Conservation (phyloP, 2,888 invertebrate genomes). For the Acanthosoma haemorrhoidale region DNA sequence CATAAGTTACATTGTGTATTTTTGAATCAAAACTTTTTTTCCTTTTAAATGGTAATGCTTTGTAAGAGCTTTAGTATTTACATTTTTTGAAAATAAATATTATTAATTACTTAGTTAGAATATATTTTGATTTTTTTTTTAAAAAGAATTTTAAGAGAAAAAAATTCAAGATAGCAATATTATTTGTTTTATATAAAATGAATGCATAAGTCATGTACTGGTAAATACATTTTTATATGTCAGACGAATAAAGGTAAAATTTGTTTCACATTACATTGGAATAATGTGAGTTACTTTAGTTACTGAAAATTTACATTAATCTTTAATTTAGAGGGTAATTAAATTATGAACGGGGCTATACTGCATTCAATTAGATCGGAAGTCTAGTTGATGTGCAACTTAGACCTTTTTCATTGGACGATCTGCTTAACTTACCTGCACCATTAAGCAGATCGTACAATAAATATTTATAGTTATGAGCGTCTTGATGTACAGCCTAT, state of each 20-base stretch:
- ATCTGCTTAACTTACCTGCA: constrained; percentile 23
- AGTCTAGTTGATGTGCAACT: constrained; percentile 36
- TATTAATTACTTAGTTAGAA: background rate
- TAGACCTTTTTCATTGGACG: constrained; percentile 32
- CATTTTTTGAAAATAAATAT: background rate
- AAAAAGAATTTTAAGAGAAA: too few species aligned
- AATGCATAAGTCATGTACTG: too few species aligned
- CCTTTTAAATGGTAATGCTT: background rate
- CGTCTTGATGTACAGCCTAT: constrained; percentile 22
- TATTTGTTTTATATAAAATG: too few species aligned
- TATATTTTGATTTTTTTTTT: background rate
- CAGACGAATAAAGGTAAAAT: too few species aligned
- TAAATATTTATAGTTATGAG: background rate
- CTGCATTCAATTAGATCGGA: constrained; percentile 35
- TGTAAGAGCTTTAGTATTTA: background rate
- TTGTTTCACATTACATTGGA: too few species aligned
- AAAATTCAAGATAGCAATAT: too few species aligned
- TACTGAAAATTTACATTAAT: constrained; percentile 3
- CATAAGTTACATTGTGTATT: background rate
- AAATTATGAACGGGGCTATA: constrained; percentile 27
- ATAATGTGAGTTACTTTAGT: background rate
- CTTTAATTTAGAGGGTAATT: background rate
- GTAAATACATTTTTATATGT: too few species aligned
- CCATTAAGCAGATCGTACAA: constrained; percentile 30
- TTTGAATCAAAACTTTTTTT: background rate